Conservation (phyloP, 2,888 invertebrate genomes). For the Stenichneumon culpator region DNA sequence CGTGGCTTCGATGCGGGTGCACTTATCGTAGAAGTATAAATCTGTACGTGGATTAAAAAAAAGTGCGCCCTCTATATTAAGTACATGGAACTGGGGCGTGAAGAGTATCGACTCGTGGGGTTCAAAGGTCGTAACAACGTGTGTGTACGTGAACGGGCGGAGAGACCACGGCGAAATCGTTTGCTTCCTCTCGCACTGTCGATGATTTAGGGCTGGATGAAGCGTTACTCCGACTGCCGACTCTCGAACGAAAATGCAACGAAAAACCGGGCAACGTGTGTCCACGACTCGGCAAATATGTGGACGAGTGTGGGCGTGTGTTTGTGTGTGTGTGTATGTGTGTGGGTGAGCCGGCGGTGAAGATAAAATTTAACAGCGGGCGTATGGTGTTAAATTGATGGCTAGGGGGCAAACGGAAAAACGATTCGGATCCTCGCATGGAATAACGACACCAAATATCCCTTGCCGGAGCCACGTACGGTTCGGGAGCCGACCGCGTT, state of each 20-base stretch:
- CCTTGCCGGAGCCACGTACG: constrained; percentile 33
- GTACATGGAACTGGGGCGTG: constrained; percentile 20
- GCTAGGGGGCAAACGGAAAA: constrained; percentile 71
- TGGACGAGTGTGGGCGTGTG: background rate
- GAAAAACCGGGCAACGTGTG: constrained; percentile 17
- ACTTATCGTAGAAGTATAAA: background rate
- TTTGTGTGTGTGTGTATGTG: constrained; percentile 33
- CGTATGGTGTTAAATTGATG: constrained; percentile 72
- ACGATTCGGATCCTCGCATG: constrained; percentile 71
- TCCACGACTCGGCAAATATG: constrained; percentile 1
- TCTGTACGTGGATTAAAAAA: background rate
- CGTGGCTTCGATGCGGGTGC: background rate
- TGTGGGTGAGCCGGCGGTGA: constrained; percentile 59
- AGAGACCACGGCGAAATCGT: constrained; percentile 49
- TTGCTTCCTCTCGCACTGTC: constrained; percentile 57
- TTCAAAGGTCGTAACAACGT: constrained; percentile 44
- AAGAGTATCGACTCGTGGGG: constrained; percentile 24
- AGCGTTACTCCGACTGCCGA: constrained; percentile 53
- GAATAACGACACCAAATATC: constrained; percentile 69
- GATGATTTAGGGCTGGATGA: constrained; percentile 61
- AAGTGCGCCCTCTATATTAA: constrained; percentile 20
- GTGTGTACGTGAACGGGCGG: background rate
- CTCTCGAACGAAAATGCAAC: constrained; percentile 33
- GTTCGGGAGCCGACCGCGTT: constrained; percentile 53
- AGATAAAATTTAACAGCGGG: constrained; percentile 74